Base-by-base conservation (phyloP, 1,140 invertebrate genomes). In the Paraescarpia echinospica region DNA sequence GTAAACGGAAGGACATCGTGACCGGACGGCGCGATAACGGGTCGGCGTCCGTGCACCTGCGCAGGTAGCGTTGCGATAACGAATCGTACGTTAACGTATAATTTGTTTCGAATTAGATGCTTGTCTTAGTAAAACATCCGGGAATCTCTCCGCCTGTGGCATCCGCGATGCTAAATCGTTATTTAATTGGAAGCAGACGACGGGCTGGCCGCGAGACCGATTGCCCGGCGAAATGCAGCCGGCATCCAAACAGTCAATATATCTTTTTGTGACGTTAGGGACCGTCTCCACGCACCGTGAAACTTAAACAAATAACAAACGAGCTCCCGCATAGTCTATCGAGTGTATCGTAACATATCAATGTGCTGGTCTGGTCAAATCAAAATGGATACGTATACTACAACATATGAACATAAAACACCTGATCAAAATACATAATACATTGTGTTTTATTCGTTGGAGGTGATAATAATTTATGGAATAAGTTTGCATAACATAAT, bases 101-200 rank as follows among this genome's bases (percentile, higher is more conserved):
- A 77, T 77, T 77, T 77, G 59, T 77, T 77, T 77, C 59, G 59
- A 77, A 77, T 77, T 77, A 77, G 59, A 77, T 77, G 59, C 59
- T 77, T 77, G 59, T 77, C 59, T 77, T 77, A 77, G 59, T 77
- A 77, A 77, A 77, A 77, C 59, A 77, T 77, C 59, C 59, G 59
- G 59, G 59, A 77, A 77, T 77, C 59, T 77, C 12, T 51, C 59
- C 59, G 59, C 59, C 59, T 77, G 59, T 77, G 59, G 59, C 59
- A 77, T 77, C 59, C 14, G 59, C 59, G 59, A 77, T 18, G 59
- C 59, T 77, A 77, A 77, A 77, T 77, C 59, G 59, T 77, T 77
- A 77, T 77, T 77, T 77, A 77, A 77, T 77, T 77, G 59, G 59
- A 77, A 77, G 59, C 59, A 77, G 59, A 77, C 59, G 59, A 77